Evolutionary conservation across 2,888 invertebrate genomes (phyloP), one percentile per base, ranked within the genome.

Genomic region (Tinea semifulvella): DNA sequence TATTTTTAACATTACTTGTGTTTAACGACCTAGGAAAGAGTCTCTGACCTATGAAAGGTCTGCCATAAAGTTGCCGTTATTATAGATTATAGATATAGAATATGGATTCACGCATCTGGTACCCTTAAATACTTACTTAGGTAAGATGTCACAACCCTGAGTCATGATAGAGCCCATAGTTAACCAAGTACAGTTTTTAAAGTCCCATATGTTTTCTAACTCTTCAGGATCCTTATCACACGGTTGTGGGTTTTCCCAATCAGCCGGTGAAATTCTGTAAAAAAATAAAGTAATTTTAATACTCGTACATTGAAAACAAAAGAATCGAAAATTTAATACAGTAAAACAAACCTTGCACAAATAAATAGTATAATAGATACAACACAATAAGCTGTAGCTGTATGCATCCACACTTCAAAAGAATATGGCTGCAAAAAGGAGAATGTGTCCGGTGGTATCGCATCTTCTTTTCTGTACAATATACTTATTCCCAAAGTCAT

Each of bases 401-500:
- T 91, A 63, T 92, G 92, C 52, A 94, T 83, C 94, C 94, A 95
- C 3, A 94, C 92, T 53, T 92, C 90, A 39, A 88, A 68, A 1
- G 90, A 88, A 51, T 96, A 88, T 0, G 96, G 96, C 49, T 90
- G 85, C 49, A 96, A 82, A 67, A 97, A 97, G 1, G 95, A 92
- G 68, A 96, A 93, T 50, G 92, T 80, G 57, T 89, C 88, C 14
- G 94, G 92, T 2, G 88, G 83, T 35, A 88, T 84, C 57, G 88
- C 88, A 46, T 85, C 84, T 13, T 94, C 91, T 56, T 91, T 90
- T 47, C 89, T 89, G 71, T 87, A 94, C 44, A 96, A 68, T 58
- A 97, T 95, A 57, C 94, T 92, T 50, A 96, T 94, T 48, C 93
- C 94, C 44, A 98, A 73, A 52, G 93, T 92, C 94, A 99, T 97